phyloP scores from a whole-genome alignment of 2,797 vertebrate species.

The Lycodopsis pacificus region DNA sequence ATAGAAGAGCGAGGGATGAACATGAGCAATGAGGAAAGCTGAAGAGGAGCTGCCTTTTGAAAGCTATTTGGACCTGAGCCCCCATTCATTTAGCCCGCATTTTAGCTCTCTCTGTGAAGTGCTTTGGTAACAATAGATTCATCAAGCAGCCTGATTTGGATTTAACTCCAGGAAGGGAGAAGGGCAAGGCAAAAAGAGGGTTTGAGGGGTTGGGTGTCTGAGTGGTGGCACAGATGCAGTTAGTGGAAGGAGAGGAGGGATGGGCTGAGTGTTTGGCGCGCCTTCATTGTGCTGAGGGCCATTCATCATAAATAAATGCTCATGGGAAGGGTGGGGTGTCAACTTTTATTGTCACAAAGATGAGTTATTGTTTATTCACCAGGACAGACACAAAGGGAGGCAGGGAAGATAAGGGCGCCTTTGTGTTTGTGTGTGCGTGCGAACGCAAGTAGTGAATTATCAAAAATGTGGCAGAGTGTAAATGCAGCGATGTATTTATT shows the following conservation, averaged over 20 bases:
- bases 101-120: conserved; percentile 69
- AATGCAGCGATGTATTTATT: not conserved
- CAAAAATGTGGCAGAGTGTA: not conserved
- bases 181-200: not conserved
- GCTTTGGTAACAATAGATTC: conserved; percentile 72
- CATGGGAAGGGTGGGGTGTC: conserved; percentile 63
- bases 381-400: conserved; percentile 57
- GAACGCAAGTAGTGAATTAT: not conserved
- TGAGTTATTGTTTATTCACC: conserved; percentile 78
- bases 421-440: conserved; percentile 42
- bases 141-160: conserved; percentile 70
- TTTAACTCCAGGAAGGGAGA: conserved; percentile 50
- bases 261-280: conserved; percentile 24
- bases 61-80: conserved; percentile 69
- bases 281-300: conserved; percentile 61
- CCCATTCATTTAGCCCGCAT: conserved; percentile 67
- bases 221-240: conserved; percentile 26
- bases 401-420: conserved; percentile 38
- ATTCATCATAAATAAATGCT: conserved; percentile 61
- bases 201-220: not conserved
- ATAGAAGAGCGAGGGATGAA: conserved; percentile 45
- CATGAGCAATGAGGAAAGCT: conserved; percentile 43
- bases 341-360: conserved; percentile 71
- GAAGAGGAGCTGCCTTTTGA: conserved; percentile 66
- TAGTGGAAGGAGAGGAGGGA: conserved; percentile 38